Conservation (phyloP, 2,797 vertebrate species). For the Alectoris magna region DNA sequence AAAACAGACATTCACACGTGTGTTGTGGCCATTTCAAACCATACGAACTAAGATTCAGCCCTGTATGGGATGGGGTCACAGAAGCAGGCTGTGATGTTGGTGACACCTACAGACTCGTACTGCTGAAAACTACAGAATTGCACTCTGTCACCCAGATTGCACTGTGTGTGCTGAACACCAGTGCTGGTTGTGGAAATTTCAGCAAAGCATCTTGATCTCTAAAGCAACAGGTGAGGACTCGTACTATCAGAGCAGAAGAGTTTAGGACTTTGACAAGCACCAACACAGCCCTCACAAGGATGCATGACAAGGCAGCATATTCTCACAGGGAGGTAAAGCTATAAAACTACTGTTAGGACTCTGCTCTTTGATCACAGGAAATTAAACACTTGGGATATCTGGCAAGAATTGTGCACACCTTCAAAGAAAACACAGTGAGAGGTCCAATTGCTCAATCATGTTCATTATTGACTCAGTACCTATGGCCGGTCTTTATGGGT, state of each 20-base stretch:
- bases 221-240: background rate
- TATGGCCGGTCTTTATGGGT: background rate
- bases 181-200: background rate
- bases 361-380: background rate
- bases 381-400: background rate
- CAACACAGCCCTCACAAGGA: background rate
- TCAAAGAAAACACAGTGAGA: background rate
- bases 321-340: background rate
- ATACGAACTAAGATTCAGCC: accelerated
- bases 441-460: background rate
- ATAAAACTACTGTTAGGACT: background rate
- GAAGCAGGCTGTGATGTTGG: background rate
- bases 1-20: background rate
- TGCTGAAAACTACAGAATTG: accelerated
- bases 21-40: background rate
- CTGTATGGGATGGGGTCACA: background rate
- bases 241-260: background rate
- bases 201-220: accelerated
- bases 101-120: background rate
- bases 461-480: background rate
- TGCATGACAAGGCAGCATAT: background rate
- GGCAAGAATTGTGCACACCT: background rate
- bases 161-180: background rate
- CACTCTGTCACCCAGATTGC: background rate
- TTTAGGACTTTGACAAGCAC: background rate